A percentile compares a stretch with the other conserved stretches of the same genome.
phyloP scores from a whole-genome alignment of 2,888 invertebrate genomes.

The Chrysodeixis includens region DNA sequence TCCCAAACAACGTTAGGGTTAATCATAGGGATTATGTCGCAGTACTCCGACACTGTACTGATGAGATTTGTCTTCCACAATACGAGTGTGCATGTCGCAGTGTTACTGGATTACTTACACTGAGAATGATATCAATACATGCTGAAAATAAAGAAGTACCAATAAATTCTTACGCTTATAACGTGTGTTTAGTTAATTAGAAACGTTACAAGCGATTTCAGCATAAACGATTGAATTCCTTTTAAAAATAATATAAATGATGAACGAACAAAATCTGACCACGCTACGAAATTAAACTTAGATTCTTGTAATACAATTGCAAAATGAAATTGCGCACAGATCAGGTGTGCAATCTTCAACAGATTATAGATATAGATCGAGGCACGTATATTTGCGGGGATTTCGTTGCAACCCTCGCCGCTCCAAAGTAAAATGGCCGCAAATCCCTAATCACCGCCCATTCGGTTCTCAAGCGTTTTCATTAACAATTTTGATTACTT shows the following conservation, averaged over 20 bases:
- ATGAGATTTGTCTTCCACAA: conserved; percentile 22
- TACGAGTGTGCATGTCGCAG: neutral
- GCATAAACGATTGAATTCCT: no score
- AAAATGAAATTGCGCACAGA: neutral
- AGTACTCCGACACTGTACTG: conserved; percentile 16
- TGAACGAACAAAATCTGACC: neutral
- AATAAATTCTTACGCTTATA: no score
- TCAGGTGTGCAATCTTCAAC: neutral
- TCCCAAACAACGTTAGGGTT: conserved; percentile 52
- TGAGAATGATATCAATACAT: no score
- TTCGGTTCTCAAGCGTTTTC: conserved; percentile 59
- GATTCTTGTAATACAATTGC: neutral
- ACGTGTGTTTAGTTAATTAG: no score
- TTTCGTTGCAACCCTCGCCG: neutral
- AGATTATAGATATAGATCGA: neutral
- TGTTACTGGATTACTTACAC: neutral
- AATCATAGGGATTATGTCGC: conserved; percentile 50
- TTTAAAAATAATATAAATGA: neutral
- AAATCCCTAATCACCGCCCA: conserved; percentile 6
- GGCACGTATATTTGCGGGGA: neutral
- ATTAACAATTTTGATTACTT: conserved; percentile 83
- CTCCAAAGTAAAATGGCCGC: neutral
- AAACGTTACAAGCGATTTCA: no score
- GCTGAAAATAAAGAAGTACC: no score
- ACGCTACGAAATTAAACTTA: neutral